Evolutionary conservation across 2,113 vertebrate genomes (phyloP), one percentile per base, ranked within the genome.

Genomic region (Arizona elegans): DNA sequence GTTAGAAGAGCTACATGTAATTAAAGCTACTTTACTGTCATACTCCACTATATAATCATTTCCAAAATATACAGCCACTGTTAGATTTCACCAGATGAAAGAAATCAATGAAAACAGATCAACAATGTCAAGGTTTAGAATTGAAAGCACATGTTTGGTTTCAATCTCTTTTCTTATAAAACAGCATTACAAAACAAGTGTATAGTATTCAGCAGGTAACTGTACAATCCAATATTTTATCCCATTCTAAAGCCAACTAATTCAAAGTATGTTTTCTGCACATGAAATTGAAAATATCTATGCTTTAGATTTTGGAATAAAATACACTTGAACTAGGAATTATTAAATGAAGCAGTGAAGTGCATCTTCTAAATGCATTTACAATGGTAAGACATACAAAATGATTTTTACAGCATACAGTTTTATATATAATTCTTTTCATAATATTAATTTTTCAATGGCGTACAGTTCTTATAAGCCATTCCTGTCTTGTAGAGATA

Each of bases 51-150:
- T 90, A 90, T 23, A 91, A 92, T 86, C 88, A 92, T 95, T 97
- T 95, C 92, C 92, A 85, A 96, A 96, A 96, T 90, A 94, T 56
- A 96, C 65, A 91, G 91, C 96, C 91, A 95, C 92, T 86, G 92
- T 94, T 92, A 96, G 96, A 97, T 97, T 95, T 97, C 92, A 97
- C 96, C 94, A 97, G 96, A 97, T 96, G 96, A 65, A 81, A 97
- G 97, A 98, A 98, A 98, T 97, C 98, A 97, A 98, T 98, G 97
- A 97, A 97, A 97, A 8, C 95, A 98, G 96, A 97, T 97, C 97
- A 98, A 96, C 97, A 96, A 95, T 92, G 95, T 95, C 95, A 96
- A 96, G 93, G 96, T 95, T 96, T 81, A 96, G 97, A 96, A 97
- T 85, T 96, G 97, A 96, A 97, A 97, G 97, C 96, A 95, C 96